phyloP scores from a whole-genome alignment of 2,888 invertebrate genomes.

The Acheta domesticus region DNA sequence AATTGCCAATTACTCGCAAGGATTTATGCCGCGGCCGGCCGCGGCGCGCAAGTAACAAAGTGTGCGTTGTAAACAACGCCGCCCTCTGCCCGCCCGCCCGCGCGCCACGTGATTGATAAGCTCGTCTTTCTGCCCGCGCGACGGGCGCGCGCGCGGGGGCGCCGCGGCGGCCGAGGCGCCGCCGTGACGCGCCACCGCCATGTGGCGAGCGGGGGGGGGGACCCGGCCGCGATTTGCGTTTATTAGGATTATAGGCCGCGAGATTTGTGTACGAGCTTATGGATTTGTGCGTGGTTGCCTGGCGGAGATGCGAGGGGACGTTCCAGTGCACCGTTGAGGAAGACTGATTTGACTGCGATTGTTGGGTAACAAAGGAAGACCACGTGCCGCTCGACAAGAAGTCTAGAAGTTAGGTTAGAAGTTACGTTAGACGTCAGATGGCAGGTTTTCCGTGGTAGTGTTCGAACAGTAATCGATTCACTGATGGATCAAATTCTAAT shows the following conservation, averaged over 20 bases:
- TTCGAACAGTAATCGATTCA: no score
- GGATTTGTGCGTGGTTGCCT: background rate
- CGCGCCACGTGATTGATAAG: background rate
- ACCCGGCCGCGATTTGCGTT: background rate
- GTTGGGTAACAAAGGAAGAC: no score
- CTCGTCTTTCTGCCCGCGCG: background rate
- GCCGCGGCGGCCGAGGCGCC: background rate
- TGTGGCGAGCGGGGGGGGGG: background rate
- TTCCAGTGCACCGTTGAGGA: no score
- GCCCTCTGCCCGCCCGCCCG: background rate
- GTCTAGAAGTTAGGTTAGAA: no score
- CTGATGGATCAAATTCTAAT: no score
- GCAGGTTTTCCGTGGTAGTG: no score
- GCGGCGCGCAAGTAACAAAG: conserved; percentile 1
- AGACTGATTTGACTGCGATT: no score
- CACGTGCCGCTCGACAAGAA: no score
- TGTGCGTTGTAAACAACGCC: conserved; percentile 7
- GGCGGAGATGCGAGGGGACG: no score
- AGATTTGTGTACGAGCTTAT: conserved; percentile 1
- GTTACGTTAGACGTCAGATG: no score
- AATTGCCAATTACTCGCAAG: conserved; percentile 9
- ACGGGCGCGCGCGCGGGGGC: background rate
- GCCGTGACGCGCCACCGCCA: background rate
- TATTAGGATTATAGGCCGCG: conserved; percentile 1
- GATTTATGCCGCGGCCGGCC: background rate